These are phyloP conservation scores for Cuculus canorus DNA, from an alignment of 2,797 vertebrate genomes.

Conservation along the genomic window DNA sequence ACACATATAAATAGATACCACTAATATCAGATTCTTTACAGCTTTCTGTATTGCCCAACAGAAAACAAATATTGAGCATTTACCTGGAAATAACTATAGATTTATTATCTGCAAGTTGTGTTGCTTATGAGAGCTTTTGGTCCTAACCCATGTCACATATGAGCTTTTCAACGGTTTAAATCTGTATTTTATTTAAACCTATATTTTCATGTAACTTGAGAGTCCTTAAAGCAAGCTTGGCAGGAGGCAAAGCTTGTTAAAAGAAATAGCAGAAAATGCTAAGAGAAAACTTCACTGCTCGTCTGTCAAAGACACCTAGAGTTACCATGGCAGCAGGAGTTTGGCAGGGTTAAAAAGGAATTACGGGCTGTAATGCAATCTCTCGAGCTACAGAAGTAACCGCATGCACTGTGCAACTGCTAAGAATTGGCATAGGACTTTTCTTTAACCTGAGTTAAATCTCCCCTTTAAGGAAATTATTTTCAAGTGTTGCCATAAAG, in stretches of 20 bases:
- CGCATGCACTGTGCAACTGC: rapidly evolving
- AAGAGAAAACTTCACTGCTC: background rate
- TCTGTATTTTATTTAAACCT: background rate
- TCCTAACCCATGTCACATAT: background rate
- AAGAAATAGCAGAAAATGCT: background rate
- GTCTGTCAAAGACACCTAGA: background rate
- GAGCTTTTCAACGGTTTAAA: background rate
- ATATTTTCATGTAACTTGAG: background rate
- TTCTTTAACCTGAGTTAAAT: background rate
- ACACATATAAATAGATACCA: background rate
- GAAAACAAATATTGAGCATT: slow-evolving; percentile 24
- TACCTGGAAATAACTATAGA: background rate
- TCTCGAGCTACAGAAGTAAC: background rate
- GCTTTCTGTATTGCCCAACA: slow-evolving; percentile 8
- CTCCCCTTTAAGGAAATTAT: background rate
- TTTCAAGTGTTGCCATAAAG: background rate
- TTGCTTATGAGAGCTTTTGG: background rate
- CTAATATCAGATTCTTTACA: background rate
- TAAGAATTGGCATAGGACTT: background rate
- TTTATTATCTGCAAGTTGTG: background rate
- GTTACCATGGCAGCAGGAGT: background rate
- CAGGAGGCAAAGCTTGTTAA: background rate
- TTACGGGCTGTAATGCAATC: background rate
- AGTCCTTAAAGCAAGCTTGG: background rate
- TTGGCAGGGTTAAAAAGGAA: background rate